These are phyloP conservation scores for Hypocryptadius cinnamomeus DNA, from an alignment of 2,113 vertebrate genomes.

Conservation along the genomic window DNA sequence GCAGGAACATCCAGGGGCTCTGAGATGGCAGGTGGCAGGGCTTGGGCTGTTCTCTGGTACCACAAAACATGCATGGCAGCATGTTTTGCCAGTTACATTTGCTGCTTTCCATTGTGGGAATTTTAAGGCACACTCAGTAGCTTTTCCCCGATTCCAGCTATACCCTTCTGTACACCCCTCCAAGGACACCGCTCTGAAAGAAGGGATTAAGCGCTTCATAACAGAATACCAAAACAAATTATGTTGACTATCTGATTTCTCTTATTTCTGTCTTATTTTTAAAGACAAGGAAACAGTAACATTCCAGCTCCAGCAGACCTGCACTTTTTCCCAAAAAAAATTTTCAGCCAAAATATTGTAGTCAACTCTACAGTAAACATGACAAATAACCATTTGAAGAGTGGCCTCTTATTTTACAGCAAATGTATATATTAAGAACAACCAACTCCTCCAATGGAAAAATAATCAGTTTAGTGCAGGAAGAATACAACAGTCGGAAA, in stretches of 20 bases:
- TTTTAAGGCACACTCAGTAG: neutral
- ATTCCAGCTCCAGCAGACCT: neutral
- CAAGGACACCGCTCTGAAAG: neutral
- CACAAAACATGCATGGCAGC: neutral
- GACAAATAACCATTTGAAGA: neutral
- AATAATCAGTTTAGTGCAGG: neutral
- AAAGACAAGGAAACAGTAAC: neutral
- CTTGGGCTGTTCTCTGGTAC: neutral
- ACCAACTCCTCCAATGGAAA: neutral
- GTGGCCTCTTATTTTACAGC: neutral
- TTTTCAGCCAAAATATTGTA: neutral
- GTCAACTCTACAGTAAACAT: neutral
- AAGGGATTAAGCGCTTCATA: neutral
- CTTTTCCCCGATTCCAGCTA: neutral
- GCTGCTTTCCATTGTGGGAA: accelerated
- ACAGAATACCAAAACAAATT: neutral
- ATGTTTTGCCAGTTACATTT: neutral
- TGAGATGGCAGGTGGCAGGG: neutral
- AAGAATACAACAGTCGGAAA: neutral
- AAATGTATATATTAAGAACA: neutral
- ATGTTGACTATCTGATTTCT: neutral
- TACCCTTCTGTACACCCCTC: neutral
- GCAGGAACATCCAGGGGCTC: neutral
- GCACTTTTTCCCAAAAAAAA: neutral
- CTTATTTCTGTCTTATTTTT: neutral